Conservation (phyloP, 2,113 vertebrate genomes). For the Urocolius indicus region DNA sequence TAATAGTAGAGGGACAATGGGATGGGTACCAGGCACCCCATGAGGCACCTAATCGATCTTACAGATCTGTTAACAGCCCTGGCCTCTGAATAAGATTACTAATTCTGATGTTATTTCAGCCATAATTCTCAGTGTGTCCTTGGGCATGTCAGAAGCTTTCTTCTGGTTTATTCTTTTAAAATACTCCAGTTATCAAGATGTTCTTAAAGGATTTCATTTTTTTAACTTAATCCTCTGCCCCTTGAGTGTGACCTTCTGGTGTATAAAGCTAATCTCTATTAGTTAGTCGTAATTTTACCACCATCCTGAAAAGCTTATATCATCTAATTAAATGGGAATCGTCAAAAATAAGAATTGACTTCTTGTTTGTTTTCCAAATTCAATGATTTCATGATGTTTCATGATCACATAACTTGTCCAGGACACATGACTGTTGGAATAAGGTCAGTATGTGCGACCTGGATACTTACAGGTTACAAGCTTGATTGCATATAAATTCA, state of each 20-base stretch:
- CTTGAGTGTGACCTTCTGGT: not conserved
- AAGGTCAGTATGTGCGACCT: not conserved
- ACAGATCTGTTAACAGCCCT: not conserved
- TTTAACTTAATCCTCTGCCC: not conserved
- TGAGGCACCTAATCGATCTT: not conserved
- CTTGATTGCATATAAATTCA: not conserved
- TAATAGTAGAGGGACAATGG: not conserved
- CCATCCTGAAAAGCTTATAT: not conserved
- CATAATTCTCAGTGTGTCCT: not conserved
- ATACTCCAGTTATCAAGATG: not conserved
- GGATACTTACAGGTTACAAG: not conserved
- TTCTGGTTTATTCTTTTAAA: slow-evolving; percentile 1
- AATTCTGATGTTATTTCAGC: not conserved
- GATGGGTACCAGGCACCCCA: not conserved
- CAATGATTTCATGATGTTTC: not conserved
- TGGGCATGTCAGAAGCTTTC: not conserved
- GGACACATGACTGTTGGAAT: not conserved
- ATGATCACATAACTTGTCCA: not conserved
- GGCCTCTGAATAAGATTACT: not conserved
- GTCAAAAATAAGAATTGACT: not conserved
- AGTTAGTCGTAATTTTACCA: not conserved
- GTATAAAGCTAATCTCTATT: not conserved
- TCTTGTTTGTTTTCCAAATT: not conserved
- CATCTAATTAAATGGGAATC: not conserved
- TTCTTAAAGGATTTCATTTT: not conserved